These are phyloP conservation scores for Plebejus argus DNA, from an alignment of 2,888 invertebrate species.

Conservation along the genomic window DNA sequence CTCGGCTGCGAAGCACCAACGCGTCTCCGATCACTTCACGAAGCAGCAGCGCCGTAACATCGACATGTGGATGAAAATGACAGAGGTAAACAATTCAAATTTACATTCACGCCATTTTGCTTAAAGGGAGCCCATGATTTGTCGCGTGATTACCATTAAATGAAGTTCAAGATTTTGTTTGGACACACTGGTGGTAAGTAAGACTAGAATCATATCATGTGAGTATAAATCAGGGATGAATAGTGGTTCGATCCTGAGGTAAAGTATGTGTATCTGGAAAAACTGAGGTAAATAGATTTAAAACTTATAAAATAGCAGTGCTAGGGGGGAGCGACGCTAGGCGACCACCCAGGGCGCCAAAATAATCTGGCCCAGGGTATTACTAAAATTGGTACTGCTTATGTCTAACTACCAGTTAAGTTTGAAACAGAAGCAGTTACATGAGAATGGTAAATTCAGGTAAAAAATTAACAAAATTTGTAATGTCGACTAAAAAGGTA, in stretches of 20 bases:
- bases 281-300: too few relatives aligned
- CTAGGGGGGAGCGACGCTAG: too few relatives aligned
- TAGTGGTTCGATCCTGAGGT: neutral
- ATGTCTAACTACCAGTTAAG: neutral
- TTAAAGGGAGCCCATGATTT: neutral
- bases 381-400: too few relatives aligned
- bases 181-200: too few relatives aligned
- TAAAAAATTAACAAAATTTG: neutral
- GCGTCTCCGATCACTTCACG: constrained; percentile 99
- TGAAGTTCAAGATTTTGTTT: neutral
- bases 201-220: too few relatives aligned
- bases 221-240: neutral
- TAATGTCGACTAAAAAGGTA: neutral
- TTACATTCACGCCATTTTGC: neutral
- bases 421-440: neutral
- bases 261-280: neutral
- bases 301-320: too few relatives aligned
- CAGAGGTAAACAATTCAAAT: constrained; percentile 83
- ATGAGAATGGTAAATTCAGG: neutral
- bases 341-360: too few relatives aligned
- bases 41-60: constrained; percentile 98
- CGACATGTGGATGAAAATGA: constrained; percentile 98
- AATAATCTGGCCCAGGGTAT: too few relatives aligned
- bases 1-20: constrained; percentile 96
- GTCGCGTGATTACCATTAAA: neutral